Conservation (phyloP, 2,888 invertebrate genomes). For the Serrognathus titanus region DNA sequence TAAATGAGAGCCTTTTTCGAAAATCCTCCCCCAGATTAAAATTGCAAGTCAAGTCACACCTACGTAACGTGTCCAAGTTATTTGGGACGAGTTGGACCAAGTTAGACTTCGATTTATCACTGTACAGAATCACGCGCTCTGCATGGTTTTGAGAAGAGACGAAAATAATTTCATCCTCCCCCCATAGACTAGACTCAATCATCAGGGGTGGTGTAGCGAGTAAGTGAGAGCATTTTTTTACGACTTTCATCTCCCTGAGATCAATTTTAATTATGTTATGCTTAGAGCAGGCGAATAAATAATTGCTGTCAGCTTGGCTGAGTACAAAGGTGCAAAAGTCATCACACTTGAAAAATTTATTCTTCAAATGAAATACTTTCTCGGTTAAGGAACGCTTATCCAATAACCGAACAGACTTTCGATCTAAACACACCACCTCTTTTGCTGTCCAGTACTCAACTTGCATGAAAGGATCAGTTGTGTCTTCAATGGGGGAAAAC, state of each 20-base stretch:
- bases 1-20: slow-evolving; percentile 7
- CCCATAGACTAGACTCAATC: slow-evolving; percentile 4
- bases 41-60: slow-evolving; percentile 5
- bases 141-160: slow-evolving; percentile 14
- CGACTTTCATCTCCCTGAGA: slow-evolving; percentile 7
- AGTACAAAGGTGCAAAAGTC: slow-evolving; percentile 5
- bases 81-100: slow-evolving; percentile 14
- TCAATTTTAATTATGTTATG: slow-evolving; percentile 16
- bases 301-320: slow-evolving; percentile 5
- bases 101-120: slow-evolving; percentile 6
- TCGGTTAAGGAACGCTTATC: slow-evolving; percentile 12
- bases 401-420: slow-evolving; percentile 10
- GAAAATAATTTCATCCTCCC: slow-evolving; percentile 8
- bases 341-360: slow-evolving; percentile 13
- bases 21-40: slow-evolving; percentile 9
- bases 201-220: slow-evolving; percentile 8
- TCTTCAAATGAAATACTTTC: neutral
- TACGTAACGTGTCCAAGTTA: slow-evolving; percentile 7
- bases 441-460: slow-evolving; percentile 7
- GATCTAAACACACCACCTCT: slow-evolving; percentile 5
- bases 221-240: slow-evolving; percentile 15
- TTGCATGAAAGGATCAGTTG: slow-evolving; percentile 12
- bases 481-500: neutral
- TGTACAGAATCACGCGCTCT: slow-evolving; percentile 9
- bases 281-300: slow-evolving; percentile 9